These are phyloP conservation scores for Protobothrops mucrosquamatus DNA, from an alignment of 2,113 vertebrate species.

Conservation along the genomic window DNA sequence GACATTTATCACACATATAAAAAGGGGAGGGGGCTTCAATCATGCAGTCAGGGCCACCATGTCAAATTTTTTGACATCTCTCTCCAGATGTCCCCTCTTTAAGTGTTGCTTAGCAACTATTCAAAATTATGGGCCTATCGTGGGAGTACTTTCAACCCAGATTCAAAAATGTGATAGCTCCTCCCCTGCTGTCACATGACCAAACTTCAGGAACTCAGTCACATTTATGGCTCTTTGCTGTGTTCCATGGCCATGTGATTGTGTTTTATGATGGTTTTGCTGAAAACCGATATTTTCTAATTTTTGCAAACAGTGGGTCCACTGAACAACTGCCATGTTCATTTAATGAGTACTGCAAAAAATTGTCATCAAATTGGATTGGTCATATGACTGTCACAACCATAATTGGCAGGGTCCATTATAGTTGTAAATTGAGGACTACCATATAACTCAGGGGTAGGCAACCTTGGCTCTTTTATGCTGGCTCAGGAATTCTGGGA, in stretches of 20 bases:
- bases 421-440: no score
- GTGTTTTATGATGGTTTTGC: neutral
- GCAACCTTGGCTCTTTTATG: no score
- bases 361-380: neutral
- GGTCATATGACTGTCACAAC: neutral
- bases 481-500: no score
- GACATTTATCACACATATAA: neutral
- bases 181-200: neutral
- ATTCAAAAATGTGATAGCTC: neutral
- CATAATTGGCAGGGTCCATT: no score
- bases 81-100: neutral
- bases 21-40: neutral
- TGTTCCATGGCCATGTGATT: neutral
- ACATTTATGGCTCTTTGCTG: neutral
- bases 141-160: neutral
- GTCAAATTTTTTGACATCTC: neutral
- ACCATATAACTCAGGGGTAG: no score
- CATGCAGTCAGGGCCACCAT: neutral
- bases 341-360: neutral
- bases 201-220: neutral
- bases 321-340: neutral
- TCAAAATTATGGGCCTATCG: neutral
- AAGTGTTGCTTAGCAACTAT: neutral
- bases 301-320: neutral
- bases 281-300: neutral